phyloP scores from a whole-genome alignment of 2,888 invertebrate genomes.

The Diarsia mendica region DNA sequence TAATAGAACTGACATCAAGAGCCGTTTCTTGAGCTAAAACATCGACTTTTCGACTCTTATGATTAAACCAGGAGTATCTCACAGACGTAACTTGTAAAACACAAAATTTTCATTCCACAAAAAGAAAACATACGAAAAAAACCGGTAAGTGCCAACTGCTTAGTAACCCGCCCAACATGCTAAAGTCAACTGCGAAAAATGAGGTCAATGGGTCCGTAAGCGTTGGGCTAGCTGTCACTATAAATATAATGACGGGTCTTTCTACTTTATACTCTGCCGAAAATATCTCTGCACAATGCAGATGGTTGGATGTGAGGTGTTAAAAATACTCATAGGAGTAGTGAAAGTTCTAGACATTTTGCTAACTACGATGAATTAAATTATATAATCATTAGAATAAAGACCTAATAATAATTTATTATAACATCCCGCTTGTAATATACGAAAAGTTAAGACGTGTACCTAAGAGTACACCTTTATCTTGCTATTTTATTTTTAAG shows the following conservation, averaged over 20 bases:
- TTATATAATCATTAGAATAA: background rate
- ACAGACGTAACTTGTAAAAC: background rate
- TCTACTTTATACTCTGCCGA: constrained; percentile 18
- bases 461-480: too few species aligned
- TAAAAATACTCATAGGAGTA: background rate
- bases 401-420: too few species aligned
- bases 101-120: background rate
- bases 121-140: constrained; percentile 19
- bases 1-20: background rate
- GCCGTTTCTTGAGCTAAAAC: background rate
- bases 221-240: constrained; percentile 36
- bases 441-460: too few species aligned
- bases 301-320: constrained; percentile 2
- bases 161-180: constrained; percentile 18
- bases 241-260: constrained; percentile 27
- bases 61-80: background rate
- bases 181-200: constrained; percentile 49
- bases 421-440: too few species aligned
- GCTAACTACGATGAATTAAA: background rate
- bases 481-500: too few species aligned
- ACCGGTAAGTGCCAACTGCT: constrained; percentile 27
- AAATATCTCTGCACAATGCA: constrained; percentile 38
- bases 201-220: constrained; percentile 42
- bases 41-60: background rate
- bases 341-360: background rate